Conservation (phyloP, 2,888 invertebrate species). For the Drosophila sordidula region DNA sequence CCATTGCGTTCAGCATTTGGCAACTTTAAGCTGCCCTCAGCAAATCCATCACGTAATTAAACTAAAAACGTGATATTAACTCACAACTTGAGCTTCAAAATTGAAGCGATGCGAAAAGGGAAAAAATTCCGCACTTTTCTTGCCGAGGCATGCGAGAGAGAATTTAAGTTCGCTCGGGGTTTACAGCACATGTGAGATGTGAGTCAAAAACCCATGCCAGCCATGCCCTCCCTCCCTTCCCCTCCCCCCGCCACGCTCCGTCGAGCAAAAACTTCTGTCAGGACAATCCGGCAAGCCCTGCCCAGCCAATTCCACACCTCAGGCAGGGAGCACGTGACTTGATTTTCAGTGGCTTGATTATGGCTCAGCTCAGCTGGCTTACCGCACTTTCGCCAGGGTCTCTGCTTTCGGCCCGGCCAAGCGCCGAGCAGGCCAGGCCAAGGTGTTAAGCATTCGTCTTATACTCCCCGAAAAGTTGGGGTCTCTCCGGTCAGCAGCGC, state of each 20-base stretch:
- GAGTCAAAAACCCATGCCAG: conserved; percentile 3
- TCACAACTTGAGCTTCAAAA: conserved; percentile 47
- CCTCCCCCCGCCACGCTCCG: not conserved
- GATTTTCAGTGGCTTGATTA: conserved; percentile 74
- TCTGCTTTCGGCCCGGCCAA: conserved; percentile 17
- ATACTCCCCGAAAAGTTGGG: conserved; percentile 11
- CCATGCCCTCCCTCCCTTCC: not conserved
- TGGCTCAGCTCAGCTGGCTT: conserved; percentile 39
- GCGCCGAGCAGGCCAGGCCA: conserved; percentile 22
- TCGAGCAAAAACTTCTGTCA: conserved; percentile 36
- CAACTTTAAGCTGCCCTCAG: conserved; percentile 39
- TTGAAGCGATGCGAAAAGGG: conserved; percentile 30
- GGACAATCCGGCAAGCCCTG: conserved; percentile 42
- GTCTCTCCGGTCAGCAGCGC: conserved; percentile 40
- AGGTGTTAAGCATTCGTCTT: conserved; percentile 44
- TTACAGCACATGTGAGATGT: conserved; percentile 48
- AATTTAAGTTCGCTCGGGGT: conserved; percentile 57
- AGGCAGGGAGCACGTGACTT: conserved; percentile 64
- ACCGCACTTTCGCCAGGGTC: conserved; percentile 16
- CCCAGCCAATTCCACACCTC: conserved; percentile 67
- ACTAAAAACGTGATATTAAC: conserved; percentile 73
- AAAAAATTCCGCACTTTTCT: conserved; percentile 26
- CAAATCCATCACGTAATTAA: conserved; percentile 72
- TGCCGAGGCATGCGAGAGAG: conserved; percentile 32
- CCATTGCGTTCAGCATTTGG: conserved; percentile 8